Conservation (phyloP, 2,113 vertebrate species). For the Mormoops blainvillei region DNA sequence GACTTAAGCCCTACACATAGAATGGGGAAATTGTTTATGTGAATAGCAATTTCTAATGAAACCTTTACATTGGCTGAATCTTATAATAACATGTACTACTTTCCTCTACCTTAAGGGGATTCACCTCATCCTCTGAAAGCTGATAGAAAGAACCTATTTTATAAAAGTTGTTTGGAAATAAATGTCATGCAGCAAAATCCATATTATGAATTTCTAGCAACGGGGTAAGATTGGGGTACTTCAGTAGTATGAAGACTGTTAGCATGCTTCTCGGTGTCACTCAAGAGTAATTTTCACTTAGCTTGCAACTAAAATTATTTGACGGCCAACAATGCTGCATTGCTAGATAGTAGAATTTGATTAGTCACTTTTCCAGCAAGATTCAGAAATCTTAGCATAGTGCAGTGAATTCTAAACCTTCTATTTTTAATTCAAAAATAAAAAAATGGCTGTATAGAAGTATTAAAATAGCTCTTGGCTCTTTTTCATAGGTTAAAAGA, state of each 20-base stretch:
- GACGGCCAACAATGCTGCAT: not conserved
- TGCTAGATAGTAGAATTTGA: not conserved
- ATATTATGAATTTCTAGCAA: not conserved
- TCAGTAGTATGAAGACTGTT: not conserved
- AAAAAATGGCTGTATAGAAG: conserved; percentile 18
- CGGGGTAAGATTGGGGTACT: not conserved
- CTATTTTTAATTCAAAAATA: conserved; percentile 23
- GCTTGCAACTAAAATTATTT: conserved; percentile 3
- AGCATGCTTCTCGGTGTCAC: not conserved
- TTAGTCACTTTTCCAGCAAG: not conserved
- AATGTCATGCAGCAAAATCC: not conserved
- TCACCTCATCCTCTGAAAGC: not conserved
- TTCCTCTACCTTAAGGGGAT: not conserved
- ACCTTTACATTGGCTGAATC: not conserved
- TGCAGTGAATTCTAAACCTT: not conserved
- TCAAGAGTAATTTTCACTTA: not conserved
- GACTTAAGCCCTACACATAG: not conserved
- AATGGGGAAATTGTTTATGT: not conserved
- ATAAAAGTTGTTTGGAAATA: not conserved
- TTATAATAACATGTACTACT: not conserved
- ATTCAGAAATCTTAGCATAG: not conserved
- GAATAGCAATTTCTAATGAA: not conserved
- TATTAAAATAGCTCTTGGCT: conserved; percentile 57
- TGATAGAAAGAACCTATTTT: not conserved
- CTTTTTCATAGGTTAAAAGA: conserved; percentile 30